Percentiles rank a stretch among this genome's conserved stretches.
These are phyloP conservation scores for Acanthosepion pharaonis DNA, from an alignment of 2,888 invertebrate genomes.

Conservation along the genomic window DNA sequence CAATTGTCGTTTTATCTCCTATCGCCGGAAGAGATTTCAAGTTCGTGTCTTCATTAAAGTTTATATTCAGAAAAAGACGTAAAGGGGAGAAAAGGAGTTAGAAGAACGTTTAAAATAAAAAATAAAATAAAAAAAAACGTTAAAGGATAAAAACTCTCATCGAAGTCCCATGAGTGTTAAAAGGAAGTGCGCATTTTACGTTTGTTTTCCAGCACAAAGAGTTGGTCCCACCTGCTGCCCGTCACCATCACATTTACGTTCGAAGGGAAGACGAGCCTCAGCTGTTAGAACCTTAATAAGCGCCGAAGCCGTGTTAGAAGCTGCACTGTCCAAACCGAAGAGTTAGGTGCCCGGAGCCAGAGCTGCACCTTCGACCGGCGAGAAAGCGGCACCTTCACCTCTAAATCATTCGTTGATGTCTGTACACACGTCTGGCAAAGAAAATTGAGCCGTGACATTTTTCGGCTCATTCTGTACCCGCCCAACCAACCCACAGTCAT, in stretches of 20 bases:
- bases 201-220: conserved; percentile 33
- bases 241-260: background rate
- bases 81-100: background rate
- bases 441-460: background rate
- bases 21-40: background rate
- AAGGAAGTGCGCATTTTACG: background rate
- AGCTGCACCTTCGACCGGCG: conserved; percentile 3
- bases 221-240: background rate
- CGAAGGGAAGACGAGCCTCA: background rate
- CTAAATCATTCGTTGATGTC: background rate
- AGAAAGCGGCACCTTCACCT: background rate
- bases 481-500: background rate
- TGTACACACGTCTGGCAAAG: background rate
- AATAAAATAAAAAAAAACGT: no score
- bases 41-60: background rate
- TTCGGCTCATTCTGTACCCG: background rate
- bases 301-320: background rate
- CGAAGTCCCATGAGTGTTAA: background rate
- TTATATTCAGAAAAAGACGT: background rate
- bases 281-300: background rate
- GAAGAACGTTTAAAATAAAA: background rate
- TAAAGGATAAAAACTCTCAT: background rate
- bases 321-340: conserved; percentile 12
- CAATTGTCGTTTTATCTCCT: background rate
- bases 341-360: background rate